Base-by-base conservation (phyloP, 1,140 invertebrate genomes). In the Nylanderia fulva region DNA sequence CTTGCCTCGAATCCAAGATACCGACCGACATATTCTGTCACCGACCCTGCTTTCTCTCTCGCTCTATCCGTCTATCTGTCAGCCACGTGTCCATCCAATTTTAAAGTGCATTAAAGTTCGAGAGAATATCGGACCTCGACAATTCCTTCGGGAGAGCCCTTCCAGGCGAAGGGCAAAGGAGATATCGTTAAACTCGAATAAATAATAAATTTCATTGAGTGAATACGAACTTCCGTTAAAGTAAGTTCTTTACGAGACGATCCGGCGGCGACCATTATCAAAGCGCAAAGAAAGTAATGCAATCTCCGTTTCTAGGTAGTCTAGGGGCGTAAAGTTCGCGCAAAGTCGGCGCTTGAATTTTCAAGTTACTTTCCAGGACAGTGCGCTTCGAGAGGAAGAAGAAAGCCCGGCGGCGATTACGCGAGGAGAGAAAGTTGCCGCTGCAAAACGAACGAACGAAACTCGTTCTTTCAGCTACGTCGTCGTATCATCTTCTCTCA, bases 381-480 rank as follows among this genome's bases (percentile, higher is more conserved):
- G 60, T 33, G 72, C 33, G 42, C 63, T 11, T 33, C 27, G 66
- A 84, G 71, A 82, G 60, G 88, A 88, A 75, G 84, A 82, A 86
- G 87, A 88, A 90, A 89, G 72, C 66, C 66, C 75, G 56, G 15
- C 39, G 71, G 63, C 72, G 87, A 87, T 92, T 92, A 89, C 87
- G 90, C 90, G 90, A 91, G 87, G 91, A 88, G 91, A 88, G 90
- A 92, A 92, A 92, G 90, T 91, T 77, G 79, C 83, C 58, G 56
- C 84, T 63, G 85, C 75, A 82, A 79, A 88, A 85, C 69, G 85
- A 83, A 85, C 69, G 85, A 83, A 85, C 76, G 87, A 87, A 85
- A 85, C 85, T 61, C 42, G 66, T 72, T n/a, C 85, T 85, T 72
- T 68, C 48, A 63, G 76, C 79, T 45, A 63, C 54, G 52, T 58